Conservation (phyloP, 2,113 vertebrate genomes). For the Vulpes lagopus region DNA sequence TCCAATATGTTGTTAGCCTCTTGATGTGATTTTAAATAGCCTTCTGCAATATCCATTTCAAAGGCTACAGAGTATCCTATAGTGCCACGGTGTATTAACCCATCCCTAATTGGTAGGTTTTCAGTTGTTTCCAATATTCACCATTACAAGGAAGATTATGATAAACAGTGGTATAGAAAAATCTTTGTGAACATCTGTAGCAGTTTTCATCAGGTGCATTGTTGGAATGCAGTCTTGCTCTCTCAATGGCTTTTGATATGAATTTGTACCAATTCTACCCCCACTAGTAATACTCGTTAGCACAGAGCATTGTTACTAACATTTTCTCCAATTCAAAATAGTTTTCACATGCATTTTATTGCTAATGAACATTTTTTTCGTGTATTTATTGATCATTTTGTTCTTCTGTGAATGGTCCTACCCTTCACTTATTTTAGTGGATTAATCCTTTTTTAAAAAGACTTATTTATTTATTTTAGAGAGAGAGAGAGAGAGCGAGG, state of each 20-base stretch:
- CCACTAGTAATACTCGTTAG: neutral
- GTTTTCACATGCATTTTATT: neutral
- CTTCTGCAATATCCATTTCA: neutral
- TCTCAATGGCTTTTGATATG: neutral
- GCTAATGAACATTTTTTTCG: neutral
- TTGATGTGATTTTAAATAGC: neutral
- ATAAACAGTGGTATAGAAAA: neutral
- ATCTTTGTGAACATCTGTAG: neutral
- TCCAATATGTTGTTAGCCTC: neutral
- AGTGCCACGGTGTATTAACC: neutral
- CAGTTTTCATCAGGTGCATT: neutral
- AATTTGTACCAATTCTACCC: neutral
- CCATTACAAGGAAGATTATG: neutral
- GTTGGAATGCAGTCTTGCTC: neutral
- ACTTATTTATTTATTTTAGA: neutral
- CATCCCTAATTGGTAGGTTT: neutral
- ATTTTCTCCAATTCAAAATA: neutral
- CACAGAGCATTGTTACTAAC: neutral
- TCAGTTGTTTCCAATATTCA: neutral
- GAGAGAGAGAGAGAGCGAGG: neutral
- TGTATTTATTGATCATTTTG: neutral
- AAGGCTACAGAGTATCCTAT: neutral
- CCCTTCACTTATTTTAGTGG: constrained; percentile 2
- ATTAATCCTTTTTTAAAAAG: neutral
- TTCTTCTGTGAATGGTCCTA: neutral